Evolutionary conservation across 2,113 vertebrate genomes (phyloP).

Genomic region (Syngnathus floridae): DNA sequence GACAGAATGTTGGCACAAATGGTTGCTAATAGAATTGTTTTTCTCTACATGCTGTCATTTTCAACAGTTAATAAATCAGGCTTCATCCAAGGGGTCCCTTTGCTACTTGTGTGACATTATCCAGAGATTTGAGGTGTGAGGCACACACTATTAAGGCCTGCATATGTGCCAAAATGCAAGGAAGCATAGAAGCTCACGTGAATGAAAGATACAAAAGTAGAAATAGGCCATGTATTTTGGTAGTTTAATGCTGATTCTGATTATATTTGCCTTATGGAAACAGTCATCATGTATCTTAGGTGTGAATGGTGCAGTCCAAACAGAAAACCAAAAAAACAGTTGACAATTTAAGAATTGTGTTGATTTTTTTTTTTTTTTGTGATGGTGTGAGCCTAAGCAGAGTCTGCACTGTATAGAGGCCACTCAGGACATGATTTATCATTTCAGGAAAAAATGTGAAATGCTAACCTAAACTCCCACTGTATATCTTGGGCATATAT

Average conservation of each 20-base stretch:
- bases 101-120: conserved; percentile 47
- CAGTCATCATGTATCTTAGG: not conserved
- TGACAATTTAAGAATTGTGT: not conserved
- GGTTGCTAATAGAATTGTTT: conserved; percentile 19
- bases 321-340: not conserved
- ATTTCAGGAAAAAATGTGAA: too few relatives aligned
- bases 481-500: too few relatives aligned
- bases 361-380: not conserved
- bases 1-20: not conserved
- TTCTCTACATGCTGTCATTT: conserved; percentile 53
- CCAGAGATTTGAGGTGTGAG: conserved; percentile 38
- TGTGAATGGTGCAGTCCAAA: not conserved
- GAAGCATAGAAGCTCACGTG: conserved; percentile 13
- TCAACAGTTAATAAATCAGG: conserved; percentile 51
- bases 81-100: conserved; percentile 24
- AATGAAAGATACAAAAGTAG: conserved; percentile 9
- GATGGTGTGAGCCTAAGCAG: too few relatives aligned
- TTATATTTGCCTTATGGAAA: not conserved
- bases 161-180: conserved; percentile 28
- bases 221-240: not conserved
- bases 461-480: too few relatives aligned
- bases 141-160: conserved; percentile 10
- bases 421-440: too few relatives aligned
- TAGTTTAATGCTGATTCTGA: not conserved
- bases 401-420: too few relatives aligned